Conservation (phyloP, 1,140 invertebrate genomes). For the Lysiphlebus fabarum region DNA sequence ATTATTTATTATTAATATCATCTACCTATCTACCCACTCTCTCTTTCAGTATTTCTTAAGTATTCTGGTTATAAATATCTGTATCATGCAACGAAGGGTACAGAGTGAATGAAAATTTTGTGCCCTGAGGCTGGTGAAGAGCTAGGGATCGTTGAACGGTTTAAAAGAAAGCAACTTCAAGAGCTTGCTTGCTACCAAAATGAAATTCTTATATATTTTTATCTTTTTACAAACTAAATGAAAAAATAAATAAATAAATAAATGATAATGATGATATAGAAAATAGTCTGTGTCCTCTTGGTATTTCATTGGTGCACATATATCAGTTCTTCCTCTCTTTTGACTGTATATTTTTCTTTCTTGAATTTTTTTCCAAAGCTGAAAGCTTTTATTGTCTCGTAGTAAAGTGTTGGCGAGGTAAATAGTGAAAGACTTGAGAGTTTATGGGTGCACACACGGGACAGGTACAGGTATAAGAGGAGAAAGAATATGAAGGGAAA, state of each 20-base stretch:
- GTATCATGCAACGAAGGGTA: too few species aligned
- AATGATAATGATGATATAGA: background rate
- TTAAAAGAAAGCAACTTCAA: too few species aligned
- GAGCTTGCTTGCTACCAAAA: too few species aligned
- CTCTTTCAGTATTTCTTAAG: too few species aligned
- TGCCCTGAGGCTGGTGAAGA: too few species aligned
- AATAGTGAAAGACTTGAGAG: constrained; percentile 12
- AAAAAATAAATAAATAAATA: background rate
- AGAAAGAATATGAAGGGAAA: background rate
- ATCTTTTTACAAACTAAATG: background rate
- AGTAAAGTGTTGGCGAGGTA: constrained; percentile 15
- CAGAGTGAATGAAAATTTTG: too few species aligned
- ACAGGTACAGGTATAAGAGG: background rate
- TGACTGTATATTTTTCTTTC: background rate
- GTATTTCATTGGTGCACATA: background rate
- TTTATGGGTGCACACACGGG: background rate
- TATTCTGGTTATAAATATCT: too few species aligned
- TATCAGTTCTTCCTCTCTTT: background rate
- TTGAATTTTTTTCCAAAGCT: constrained; percentile 11
- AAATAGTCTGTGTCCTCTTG: background rate
- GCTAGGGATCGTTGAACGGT: too few species aligned
- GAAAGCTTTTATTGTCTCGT: constrained; percentile 27
- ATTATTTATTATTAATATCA: too few species aligned
- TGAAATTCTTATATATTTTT: too few species aligned
- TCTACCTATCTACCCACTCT: too few species aligned